Evolutionary conservation across 1,140 invertebrate species (phyloP), one percentile per base, ranked within the genome.

Genomic region (Himalopsyche phryganea): DNA sequence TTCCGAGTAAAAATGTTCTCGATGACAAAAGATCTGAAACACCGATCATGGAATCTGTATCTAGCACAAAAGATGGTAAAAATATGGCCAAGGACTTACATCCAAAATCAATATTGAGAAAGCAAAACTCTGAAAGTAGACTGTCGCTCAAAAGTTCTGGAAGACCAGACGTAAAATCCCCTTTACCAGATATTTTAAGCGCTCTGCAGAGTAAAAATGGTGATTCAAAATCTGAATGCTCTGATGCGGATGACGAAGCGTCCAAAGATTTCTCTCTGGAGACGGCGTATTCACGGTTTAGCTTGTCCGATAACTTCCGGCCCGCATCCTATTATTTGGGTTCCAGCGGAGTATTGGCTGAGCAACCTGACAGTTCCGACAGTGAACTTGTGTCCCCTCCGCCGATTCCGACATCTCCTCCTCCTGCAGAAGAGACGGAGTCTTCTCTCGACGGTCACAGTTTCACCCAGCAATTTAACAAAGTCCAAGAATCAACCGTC

Each of bases 281-380:
- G 60, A 63, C 60, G 10, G 73, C 76, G 10, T 78, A 72, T 64
- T 73, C 67, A 60, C 68, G 90, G 58, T 91, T 93, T 66, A 92
- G 90, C 69, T 73, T 92, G 14, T 92, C 90, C 0, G 91, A 92
- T 68, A 91, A 87, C 1, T 94, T 92, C 65, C 76, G 90, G 62
- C 91, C 91, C 1, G 90, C 90, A 0, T 92, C 90, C 0, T 92
- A 92, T 67, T 94, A 92, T 67, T 68, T 92, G 36, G 85, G 88
- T 20, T 77, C 76, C 9, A 85, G 78, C 70, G 76, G 79, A 66
- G 79, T 73, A 48, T 76, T 83, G 19, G 76, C 84, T 2, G 85
- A 88, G 63, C 77, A 85, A 53, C 86, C 85, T 55, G 88, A 92
- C 66, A 91, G 89, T 56, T 91, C 88, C 6, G 90, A 92, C 65